Conservation (phyloP, 2,888 invertebrate species). For the Eristalis arbustorum region DNA sequence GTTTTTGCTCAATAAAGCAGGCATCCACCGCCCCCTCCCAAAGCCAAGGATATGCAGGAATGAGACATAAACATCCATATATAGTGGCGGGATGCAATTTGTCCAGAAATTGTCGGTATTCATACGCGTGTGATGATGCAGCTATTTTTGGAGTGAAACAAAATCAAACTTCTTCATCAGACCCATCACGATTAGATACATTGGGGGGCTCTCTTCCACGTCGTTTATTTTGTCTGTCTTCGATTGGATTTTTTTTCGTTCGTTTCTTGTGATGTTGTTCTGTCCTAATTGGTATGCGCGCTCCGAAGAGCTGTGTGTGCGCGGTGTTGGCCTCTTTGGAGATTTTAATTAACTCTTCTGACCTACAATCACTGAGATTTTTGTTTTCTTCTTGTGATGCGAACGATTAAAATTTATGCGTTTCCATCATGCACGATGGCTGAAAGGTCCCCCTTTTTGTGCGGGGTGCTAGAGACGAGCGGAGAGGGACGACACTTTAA, state of each 20-base stretch:
- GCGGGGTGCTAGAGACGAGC: neutral
- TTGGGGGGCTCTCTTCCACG: neutral
- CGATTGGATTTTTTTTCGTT: constrained; percentile 1
- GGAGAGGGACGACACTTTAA: neutral
- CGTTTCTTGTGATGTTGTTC: constrained; percentile 6
- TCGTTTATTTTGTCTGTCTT: neutral
- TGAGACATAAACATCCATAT: constrained; percentile 5
- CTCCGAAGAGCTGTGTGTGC: constrained; percentile 15
- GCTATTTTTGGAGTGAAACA: constrained; percentile 39
- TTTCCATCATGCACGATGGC: neutral
- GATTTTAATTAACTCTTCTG: constrained; percentile 59
- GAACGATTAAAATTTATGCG: constrained; percentile 51
- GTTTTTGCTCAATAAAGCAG: constrained; percentile 29
- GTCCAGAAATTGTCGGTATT: constrained; percentile 39
- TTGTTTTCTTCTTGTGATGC: constrained; percentile 9
- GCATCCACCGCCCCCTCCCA: neutral
- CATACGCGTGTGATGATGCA: neutral
- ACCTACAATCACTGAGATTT: constrained; percentile 60
- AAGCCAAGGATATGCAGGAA: constrained; percentile 20
- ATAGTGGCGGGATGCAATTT: constrained; percentile 38
- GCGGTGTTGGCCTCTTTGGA: constrained; percentile 29
- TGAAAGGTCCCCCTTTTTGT: too few species aligned
- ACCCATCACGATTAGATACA: neutral
- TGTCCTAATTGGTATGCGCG: constrained; percentile 56
- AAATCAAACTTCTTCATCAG: constrained; percentile 13